Percentiles rank a stretch among this genome's conserved stretches.
These are phyloP conservation scores for Megalurothrips usitatus DNA, from an alignment of 2,888 invertebrate species.

Conservation along the genomic window DNA sequence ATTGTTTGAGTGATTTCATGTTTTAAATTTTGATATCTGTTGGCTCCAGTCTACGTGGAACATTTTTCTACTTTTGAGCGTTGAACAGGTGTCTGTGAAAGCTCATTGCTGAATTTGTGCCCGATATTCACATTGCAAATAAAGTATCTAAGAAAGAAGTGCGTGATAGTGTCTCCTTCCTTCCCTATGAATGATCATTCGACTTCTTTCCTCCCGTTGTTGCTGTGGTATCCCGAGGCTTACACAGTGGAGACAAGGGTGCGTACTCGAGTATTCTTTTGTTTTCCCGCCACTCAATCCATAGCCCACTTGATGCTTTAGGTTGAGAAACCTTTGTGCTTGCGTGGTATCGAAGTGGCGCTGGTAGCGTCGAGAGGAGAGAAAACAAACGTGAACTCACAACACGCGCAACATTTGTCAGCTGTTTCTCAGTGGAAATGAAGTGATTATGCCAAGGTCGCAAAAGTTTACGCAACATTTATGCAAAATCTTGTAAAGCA, in stretches of 20 bases:
- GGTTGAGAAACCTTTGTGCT: too few species aligned
- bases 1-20: not conserved
- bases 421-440: slow-evolving; percentile 41
- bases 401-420: slow-evolving; percentile 38
- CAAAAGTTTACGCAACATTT: slow-evolving; percentile 42
- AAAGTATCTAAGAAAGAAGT: not conserved
- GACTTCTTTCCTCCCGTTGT: too few species aligned
- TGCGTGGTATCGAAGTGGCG: not conserved
- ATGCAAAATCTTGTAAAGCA: slow-evolving; percentile 50
- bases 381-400: slow-evolving; percentile 18
- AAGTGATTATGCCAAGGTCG: slow-evolving; percentile 40
- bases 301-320: not conserved
- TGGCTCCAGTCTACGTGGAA: not conserved
- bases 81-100: not conserved
- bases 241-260: too few species aligned
- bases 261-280: slow-evolving; percentile 27
- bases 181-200: slow-evolving; percentile 1
- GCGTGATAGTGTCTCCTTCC: not conserved
- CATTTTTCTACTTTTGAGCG: not conserved
- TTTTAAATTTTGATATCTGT: slow-evolving; percentile 3
- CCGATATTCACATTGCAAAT: slow-evolving; percentile 20
- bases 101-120: slow-evolving; percentile 5
- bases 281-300: not conserved
- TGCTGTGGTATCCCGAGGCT: too few species aligned
- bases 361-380: slow-evolving; percentile 11